phyloP scores from a whole-genome alignment of 2,797 vertebrate genomes.

The Enteromius thamalakanensis region DNA sequence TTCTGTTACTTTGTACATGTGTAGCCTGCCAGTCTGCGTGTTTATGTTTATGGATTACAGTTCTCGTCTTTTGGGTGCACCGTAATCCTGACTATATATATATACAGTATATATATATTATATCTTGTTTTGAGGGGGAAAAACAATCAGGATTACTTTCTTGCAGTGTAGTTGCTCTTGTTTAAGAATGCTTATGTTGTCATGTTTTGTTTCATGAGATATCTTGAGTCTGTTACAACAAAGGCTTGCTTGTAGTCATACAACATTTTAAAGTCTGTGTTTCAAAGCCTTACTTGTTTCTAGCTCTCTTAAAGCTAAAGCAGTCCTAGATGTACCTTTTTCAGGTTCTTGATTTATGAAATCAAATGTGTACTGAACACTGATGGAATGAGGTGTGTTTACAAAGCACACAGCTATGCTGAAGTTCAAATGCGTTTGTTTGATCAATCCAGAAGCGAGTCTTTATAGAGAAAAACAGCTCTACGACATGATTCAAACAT shows the following conservation, averaged over 20 bases:
- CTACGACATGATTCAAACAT: constrained; percentile 3
- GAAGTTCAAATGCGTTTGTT: constrained; percentile 2
- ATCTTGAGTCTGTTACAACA: neutral
- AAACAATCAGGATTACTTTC: neutral
- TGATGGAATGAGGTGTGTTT: constrained; percentile 30
- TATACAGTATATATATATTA: too few relatives aligned
- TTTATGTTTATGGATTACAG: too few relatives aligned
- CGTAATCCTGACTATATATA: too few relatives aligned
- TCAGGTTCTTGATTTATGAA: constrained; percentile 15
- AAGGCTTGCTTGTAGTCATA: neutral
- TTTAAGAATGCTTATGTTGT: neutral
- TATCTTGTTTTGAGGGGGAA: neutral
- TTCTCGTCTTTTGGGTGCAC: too few relatives aligned
- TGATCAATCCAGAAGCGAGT: constrained; percentile 4
- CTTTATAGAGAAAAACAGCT: neutral
- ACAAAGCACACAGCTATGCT: neutral
- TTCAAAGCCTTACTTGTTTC: neutral
- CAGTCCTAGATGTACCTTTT: neutral
- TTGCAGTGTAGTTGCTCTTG: neutral
- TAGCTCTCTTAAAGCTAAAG: neutral
- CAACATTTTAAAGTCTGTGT: neutral
- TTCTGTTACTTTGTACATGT: too few relatives aligned
- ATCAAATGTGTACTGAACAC: constrained; percentile 8
- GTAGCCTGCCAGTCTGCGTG: too few relatives aligned
- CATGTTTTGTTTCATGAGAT: neutral